Conservation (phyloP, 1,140 invertebrate genomes). For the Drosophila saltans region DNA sequence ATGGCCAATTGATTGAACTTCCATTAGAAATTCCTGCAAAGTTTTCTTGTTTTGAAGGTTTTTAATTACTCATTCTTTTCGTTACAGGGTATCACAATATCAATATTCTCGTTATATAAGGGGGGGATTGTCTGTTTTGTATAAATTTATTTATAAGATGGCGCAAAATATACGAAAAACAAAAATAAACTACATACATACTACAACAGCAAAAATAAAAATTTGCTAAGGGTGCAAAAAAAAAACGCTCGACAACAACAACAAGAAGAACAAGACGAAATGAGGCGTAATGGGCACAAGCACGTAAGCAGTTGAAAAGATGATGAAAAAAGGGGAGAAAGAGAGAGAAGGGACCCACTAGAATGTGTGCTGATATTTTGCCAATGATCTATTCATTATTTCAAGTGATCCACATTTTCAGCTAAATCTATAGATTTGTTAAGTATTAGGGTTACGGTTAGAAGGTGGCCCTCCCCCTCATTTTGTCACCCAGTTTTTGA, state of each 20-base stretch:
- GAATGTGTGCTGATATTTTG: slow-evolving; percentile 42
- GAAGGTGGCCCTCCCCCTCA: background rate
- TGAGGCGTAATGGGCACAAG: slow-evolving; percentile 53
- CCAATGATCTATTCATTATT: slow-evolving; percentile 28
- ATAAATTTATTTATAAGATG: slow-evolving; percentile 69
- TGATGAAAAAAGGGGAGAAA: slow-evolving; percentile 8
- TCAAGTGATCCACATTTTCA: slow-evolving; percentile 24
- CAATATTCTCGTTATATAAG: background rate
- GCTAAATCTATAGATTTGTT: background rate
- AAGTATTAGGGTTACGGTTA: background rate
- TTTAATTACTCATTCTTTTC: slow-evolving; percentile 16
- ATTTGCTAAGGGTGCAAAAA: slow-evolving; percentile 55
- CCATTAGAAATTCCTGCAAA: too few species aligned
- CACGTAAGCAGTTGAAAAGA: slow-evolving; percentile 39
- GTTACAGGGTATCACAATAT: background rate
- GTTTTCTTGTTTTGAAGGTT: background rate
- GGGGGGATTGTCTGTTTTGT: background rate
- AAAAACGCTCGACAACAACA: slow-evolving; percentile 15
- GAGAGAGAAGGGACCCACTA: slow-evolving; percentile 16
- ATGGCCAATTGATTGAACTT: too few species aligned
- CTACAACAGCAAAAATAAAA: slow-evolving; percentile 20
- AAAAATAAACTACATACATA: slow-evolving; percentile 43
- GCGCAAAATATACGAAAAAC: slow-evolving; percentile 39
- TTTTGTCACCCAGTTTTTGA: background rate
- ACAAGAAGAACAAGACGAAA: slow-evolving; percentile 32